These are phyloP conservation scores for Neodon shergylaensis DNA, from an alignment of 2,113 vertebrate species.

Conservation along the genomic window DNA sequence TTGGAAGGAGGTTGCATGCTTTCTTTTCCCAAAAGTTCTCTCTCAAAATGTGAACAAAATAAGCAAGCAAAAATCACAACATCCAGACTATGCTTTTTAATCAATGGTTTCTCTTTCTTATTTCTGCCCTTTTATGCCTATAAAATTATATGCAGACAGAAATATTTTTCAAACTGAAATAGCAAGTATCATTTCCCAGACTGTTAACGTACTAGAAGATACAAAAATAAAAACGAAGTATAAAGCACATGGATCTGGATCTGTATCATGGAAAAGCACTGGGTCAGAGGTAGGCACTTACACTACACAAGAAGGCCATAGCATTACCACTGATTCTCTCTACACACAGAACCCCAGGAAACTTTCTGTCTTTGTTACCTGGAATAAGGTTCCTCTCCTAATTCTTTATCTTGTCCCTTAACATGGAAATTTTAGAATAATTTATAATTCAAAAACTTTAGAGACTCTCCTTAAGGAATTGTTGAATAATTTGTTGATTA, in stretches of 20 bases:
- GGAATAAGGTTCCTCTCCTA: neutral
- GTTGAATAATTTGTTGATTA: neutral
- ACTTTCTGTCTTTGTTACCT: neutral
- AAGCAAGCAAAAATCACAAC: neutral
- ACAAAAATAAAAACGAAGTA: neutral
- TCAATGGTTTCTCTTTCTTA: neutral
- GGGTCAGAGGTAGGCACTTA: neutral
- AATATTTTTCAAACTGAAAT: neutral
- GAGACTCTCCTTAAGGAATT: neutral
- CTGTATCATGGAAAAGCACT: too few relatives aligned
- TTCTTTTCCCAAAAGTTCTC: neutral
- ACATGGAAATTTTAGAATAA: neutral
- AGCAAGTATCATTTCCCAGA: neutral
- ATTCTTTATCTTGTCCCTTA: neutral
- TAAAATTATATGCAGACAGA: neutral
- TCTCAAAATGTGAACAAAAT: neutral
- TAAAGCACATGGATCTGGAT: neutral
- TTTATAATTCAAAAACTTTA: neutral
- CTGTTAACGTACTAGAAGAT: neutral
- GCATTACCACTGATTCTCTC: neutral
- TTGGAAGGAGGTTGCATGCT: neutral
- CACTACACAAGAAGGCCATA: accelerated
- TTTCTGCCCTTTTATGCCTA: neutral
- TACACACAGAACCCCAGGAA: neutral
- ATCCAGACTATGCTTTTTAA: neutral